phyloP scores from a whole-genome alignment of 2,113 vertebrate species.

The Mormyrus lacerda region DNA sequence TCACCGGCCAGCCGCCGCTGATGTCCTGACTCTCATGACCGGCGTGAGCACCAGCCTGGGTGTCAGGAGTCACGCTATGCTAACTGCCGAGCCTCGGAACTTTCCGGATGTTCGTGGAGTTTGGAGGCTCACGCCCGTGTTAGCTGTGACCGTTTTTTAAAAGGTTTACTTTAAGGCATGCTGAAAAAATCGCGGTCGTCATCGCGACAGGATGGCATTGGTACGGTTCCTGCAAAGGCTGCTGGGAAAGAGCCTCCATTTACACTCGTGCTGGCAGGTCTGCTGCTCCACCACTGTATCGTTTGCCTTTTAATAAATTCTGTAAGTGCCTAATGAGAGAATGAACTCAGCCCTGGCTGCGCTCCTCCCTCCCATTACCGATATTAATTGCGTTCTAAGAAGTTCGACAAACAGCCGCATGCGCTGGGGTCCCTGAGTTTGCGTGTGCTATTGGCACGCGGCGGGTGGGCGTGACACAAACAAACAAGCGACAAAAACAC shows the following conservation, averaged over 20 bases:
- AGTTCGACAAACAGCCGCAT: neutral
- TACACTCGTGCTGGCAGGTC: slow-evolving; percentile 55
- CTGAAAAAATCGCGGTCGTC: neutral
- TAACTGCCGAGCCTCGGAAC: neutral
- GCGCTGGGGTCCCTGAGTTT: neutral
- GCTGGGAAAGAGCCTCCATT: slow-evolving; percentile 41
- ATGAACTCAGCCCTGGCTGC: slow-evolving; percentile 35
- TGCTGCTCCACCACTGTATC: slow-evolving; percentile 49
- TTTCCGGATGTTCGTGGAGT: neutral
- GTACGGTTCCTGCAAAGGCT: neutral
- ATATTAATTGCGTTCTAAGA: slow-evolving; percentile 33
- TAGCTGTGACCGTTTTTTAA: neutral
- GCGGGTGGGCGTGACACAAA: neutral
- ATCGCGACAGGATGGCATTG: neutral
- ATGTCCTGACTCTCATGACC: neutral
- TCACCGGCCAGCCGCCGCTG: neutral
- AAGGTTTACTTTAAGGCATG: neutral
- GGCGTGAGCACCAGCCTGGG: neutral
- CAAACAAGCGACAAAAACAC: slow-evolving; percentile 2
- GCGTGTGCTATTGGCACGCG: neutral
- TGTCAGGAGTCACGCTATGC: neutral
- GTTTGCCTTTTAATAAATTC: slow-evolving; percentile 60
- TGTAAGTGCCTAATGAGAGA: slow-evolving; percentile 57
- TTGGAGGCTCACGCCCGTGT: neutral
- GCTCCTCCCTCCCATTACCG: slow-evolving; percentile 32